A percentile compares a stretch with the other conserved stretches of the same genome.
phyloP scores from a whole-genome alignment of 2,113 vertebrate species.

The Tyto alba region DNA sequence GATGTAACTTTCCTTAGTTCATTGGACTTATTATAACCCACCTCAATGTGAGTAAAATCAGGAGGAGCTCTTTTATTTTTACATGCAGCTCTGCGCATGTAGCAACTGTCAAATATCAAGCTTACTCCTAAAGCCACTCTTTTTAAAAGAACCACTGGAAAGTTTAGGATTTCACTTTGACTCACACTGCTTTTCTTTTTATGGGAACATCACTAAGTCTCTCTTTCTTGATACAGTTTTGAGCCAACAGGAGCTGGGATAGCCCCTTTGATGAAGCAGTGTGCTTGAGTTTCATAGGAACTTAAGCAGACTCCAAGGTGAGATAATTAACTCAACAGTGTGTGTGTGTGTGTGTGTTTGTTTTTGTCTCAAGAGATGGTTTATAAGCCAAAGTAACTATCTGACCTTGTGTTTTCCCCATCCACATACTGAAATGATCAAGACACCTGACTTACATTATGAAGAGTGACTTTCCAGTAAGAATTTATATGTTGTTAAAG shows the following conservation, averaged over 20 bases:
- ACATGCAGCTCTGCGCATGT: not conserved
- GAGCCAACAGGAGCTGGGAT: not conserved
- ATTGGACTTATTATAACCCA: not conserved
- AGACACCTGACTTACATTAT: not conserved
- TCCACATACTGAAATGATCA: not conserved
- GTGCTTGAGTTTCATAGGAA: not conserved
- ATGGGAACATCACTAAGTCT: not conserved
- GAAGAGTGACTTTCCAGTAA: not conserved
- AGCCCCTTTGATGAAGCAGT: not conserved
- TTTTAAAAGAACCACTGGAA: constrained; percentile 36
- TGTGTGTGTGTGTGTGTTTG: not conserved
- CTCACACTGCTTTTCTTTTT: not conserved
- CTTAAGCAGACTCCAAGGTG: not conserved
- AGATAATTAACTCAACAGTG: not conserved
- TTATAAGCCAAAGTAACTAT: not conserved
- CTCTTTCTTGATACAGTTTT: constrained; percentile 18
- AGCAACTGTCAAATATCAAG: not conserved
- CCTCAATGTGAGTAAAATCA: constrained; percentile 22
- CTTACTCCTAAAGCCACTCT: constrained; percentile 20
- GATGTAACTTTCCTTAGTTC: not conserved
- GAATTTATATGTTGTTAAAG: not conserved
- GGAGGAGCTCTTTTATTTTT: not conserved
- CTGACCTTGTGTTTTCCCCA: not conserved
- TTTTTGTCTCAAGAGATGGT: not conserved
- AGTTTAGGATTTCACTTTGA: constrained; percentile 52